These are phyloP conservation scores for Netelia virgata DNA, from an alignment of 2,888 invertebrate genomes.

Conservation along the genomic window DNA sequence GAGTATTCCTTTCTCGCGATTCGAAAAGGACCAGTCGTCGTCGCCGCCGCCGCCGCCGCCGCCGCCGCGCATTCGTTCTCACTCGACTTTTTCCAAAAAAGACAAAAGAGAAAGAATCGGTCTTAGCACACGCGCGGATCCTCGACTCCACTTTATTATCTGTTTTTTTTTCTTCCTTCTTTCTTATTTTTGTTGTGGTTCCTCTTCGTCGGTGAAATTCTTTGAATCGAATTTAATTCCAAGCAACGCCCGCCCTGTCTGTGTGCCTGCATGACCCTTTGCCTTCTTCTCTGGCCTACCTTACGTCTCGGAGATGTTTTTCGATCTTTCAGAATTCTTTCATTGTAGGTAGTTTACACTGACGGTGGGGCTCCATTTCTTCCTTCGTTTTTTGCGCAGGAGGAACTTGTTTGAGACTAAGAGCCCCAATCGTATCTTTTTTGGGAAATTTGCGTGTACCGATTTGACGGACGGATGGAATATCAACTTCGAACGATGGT, in stretches of 20 bases:
- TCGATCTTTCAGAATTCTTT: constrained; percentile 20
- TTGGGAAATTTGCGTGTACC: background rate
- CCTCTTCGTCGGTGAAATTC: constrained; percentile 35
- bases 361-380: background rate
- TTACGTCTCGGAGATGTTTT: constrained; percentile 35
- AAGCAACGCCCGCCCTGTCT: background rate
- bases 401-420: background rate
- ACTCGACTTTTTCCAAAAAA: constrained; percentile 13
- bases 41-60: background rate
- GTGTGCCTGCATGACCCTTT: constrained; percentile 40
- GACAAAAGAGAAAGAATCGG: constrained; percentile 6
- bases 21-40: background rate
- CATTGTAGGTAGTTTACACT: background rate
- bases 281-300: constrained; percentile 18
- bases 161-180: background rate
- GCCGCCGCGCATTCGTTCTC: background rate
- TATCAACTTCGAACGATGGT: background rate
- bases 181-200: constrained; percentile 57
- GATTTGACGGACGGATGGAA: background rate
- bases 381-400: background rate
- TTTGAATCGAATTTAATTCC: constrained; percentile 45
- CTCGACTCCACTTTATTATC: constrained; percentile 34
- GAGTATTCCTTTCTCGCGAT: constrained; percentile 21
- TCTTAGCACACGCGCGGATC: constrained; percentile 7
- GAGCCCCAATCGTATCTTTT: too few relatives aligned